Percentiles rank a stretch among this genome's conserved stretches.
Evolutionary conservation across 2,888 invertebrate species (phyloP).

Genomic region (Andrena trimmerana): DNA sequence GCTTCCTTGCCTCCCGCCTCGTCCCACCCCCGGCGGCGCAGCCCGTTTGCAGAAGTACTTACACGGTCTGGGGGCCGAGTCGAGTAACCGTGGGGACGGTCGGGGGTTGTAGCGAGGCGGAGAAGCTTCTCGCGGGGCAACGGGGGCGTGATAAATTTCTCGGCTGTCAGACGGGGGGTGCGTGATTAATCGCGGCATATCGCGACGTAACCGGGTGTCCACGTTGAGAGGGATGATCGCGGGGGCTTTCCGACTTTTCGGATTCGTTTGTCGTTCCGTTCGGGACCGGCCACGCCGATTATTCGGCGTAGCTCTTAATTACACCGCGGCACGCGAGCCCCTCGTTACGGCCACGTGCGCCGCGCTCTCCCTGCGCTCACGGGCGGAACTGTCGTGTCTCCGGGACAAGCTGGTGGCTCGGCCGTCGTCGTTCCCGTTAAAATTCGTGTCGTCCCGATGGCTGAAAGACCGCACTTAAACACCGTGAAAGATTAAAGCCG

Average conservation of each 20-base stretch:
- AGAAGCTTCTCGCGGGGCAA: constrained; percentile 48
- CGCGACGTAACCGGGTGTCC: constrained; percentile 62
- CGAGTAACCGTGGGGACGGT: not conserved
- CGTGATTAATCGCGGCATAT: constrained; percentile 64
- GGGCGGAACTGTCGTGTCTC: constrained; percentile 56
- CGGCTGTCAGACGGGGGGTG: constrained; percentile 43
- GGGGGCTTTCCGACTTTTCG: constrained; percentile 68
- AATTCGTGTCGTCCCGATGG: constrained; percentile 30
- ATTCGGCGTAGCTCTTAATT: constrained; percentile 72
- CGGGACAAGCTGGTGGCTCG: constrained; percentile 47
- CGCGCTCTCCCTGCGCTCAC: constrained; percentile 33
- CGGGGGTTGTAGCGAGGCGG: constrained; percentile 6
- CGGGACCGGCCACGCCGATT: constrained; percentile 42
- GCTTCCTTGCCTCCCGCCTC: not conserved
- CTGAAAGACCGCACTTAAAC: constrained; percentile 22
- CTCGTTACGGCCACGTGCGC: constrained; percentile 71
- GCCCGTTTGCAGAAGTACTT: constrained; percentile 35
- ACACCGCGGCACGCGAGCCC: constrained; percentile 72
- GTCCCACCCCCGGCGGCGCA: not conserved
- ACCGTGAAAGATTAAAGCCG: constrained; percentile 43
- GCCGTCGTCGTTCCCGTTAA: constrained; percentile 29
- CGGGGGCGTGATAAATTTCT: constrained; percentile 57
- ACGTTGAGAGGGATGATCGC: constrained; percentile 59
- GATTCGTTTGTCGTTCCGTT: constrained; percentile 66
- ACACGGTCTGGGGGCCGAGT: constrained; percentile 1